Base-by-base conservation (phyloP, 2,797 vertebrate species). In the Margarornis squamiger region DNA sequence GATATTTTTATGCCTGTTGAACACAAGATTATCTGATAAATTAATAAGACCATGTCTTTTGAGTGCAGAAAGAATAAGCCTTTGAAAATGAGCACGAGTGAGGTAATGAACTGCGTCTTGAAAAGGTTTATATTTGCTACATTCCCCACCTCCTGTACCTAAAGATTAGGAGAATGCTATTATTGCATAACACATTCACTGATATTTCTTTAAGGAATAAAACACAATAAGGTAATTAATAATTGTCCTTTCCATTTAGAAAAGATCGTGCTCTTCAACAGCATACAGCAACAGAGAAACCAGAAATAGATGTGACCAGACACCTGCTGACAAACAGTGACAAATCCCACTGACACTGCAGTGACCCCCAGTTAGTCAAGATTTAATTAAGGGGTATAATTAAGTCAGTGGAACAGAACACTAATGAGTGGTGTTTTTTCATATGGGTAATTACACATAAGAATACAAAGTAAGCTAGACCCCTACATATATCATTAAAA, bases 321-420 rank as follows among this genome's bases (percentile, higher is more conserved):
- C 98, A 99, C 98, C 99, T 99, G 99, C 98, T 98, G 99, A 98
- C 98, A 98, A 98, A 96, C 92, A 87, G 97, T 98, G 98, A 98
- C 97, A 98, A 97, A 98, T 98, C 98, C 97, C 95, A 97, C 97
- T 98, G 98, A 98, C 98, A 98, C 97, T 32, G 95, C 97, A 77
- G 92, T 98, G 98, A 98, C 98, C 98, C 98, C 97, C 94, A 82
- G 98, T 98, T 98, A 98, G 97, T 97, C 97, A 97, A 97, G 98
- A 97, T 98, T 96, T 98, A 98, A 98, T 99, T 99, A 99, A 98
- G 97, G 72, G 96, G 97, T 97, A 98, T 99, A 99, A 99, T 99
- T 99, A 98, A 98, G 98, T 97, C 98, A 97, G 97, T 96, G 97
- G 97, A 98, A 98, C 93, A 97, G 96, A 97, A 95, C 97, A 96